phyloP scores from a whole-genome alignment of 2,888 invertebrate genomes.

The Augiades crinisus region DNA sequence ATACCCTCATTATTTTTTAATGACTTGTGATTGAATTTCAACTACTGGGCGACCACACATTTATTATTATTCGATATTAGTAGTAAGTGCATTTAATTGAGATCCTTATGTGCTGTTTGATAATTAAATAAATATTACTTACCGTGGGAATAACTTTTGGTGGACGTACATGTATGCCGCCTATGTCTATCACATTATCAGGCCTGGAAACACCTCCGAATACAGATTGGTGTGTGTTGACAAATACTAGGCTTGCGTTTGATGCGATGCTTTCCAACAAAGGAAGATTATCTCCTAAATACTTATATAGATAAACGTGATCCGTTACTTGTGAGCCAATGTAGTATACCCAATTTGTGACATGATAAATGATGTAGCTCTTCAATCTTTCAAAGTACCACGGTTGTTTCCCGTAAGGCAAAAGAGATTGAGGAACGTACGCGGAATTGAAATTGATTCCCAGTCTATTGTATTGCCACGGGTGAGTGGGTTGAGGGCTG shows the following conservation, averaged over 20 bases:
- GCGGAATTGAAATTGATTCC: constrained; percentile 78
- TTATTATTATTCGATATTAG: neutral
- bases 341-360: constrained; percentile 73
- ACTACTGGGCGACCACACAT: too few relatives aligned
- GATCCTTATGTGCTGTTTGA: neutral
- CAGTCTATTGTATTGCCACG: constrained; percentile 77
- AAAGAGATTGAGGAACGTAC: constrained; percentile 64
- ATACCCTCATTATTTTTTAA: too few relatives aligned
- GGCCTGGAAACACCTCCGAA: constrained; percentile 81
- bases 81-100: neutral
- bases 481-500: constrained; percentile 77
- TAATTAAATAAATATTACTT: constrained; percentile 34
- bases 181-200: constrained; percentile 84
- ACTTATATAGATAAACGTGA: constrained; percentile 68
- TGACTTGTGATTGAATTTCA: too few relatives aligned
- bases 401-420: constrained; percentile 69
- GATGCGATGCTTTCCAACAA: constrained; percentile 79
- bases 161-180: constrained; percentile 82
- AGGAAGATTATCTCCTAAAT: constrained; percentile 76
- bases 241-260: constrained; percentile 81
- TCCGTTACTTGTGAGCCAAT: constrained; percentile 68
- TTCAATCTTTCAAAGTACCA: constrained; percentile 71
- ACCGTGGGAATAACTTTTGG: constrained; percentile 75
- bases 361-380: constrained; percentile 63
- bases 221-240: constrained; percentile 85